A percentile compares a stretch with the other conserved stretches of the same genome.
phyloP scores from a whole-genome alignment of 1,140 invertebrate species.

The Atopsyche davidsoni region DNA sequence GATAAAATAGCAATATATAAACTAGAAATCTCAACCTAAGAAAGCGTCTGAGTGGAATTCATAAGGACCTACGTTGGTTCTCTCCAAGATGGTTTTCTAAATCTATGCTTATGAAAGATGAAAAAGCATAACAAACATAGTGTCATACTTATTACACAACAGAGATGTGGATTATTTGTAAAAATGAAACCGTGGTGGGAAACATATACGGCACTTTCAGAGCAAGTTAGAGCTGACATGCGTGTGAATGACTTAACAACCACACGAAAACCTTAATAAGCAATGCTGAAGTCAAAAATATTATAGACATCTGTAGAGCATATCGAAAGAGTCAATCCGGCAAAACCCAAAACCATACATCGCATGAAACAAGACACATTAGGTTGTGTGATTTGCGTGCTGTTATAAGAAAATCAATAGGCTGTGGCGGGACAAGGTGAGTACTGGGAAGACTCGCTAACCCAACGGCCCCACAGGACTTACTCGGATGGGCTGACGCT shows the following conservation, averaged over 20 bases:
- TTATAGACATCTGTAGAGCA: neutral
- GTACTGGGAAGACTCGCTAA: too few species aligned
- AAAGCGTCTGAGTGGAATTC: too few species aligned
- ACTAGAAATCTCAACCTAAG: too few species aligned
- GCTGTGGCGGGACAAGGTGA: neutral
- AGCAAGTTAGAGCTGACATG: conserved; percentile 15
- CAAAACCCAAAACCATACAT: neutral
- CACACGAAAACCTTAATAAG: conserved; percentile 15
- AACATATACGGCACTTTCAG: conserved; percentile 1
- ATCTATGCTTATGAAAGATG: neutral
- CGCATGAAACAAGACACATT: neutral
- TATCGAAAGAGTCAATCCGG: neutral
- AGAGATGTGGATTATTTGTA: too few species aligned
- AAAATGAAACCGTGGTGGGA: too few species aligned
- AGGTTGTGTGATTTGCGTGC: too few species aligned
- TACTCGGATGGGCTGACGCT: conserved; percentile 87
- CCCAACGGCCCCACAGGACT: conserved; percentile 59
- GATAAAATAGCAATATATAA: too few species aligned
- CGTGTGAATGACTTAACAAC: conserved; percentile 22
- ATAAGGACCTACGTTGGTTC: too few species aligned
- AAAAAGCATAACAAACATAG: neutral
- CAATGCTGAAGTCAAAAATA: neutral
- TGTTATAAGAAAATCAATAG: neutral
- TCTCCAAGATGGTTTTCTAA: neutral
- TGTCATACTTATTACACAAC: too few species aligned